Evolutionary conservation across 2,797 vertebrate species (phyloP), one percentile per base, ranked within the genome.

Genomic region (Helarctos malayanus): DNA sequence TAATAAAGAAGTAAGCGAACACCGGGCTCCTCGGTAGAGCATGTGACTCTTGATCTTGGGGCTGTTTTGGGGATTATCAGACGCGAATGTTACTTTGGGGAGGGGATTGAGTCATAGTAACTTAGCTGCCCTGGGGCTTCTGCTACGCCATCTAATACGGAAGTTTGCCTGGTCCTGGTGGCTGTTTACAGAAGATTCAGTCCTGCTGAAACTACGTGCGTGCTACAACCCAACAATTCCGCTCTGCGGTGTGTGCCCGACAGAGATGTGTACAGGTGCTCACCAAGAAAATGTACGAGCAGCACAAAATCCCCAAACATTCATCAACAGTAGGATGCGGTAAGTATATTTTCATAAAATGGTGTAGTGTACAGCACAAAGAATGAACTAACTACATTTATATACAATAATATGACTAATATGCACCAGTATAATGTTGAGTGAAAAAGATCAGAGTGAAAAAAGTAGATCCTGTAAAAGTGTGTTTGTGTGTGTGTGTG

Each of bases 321-420:
- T 96, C 49, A 89, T 68, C 19, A 82, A 7, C 18, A 47, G 11
- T 35, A 63, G 8, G 16, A 29, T 59, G 0, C 0, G 3, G 49
- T 32, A 25, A 15, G 10, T 75, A 27, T 90, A 69, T 65, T 95
- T 83, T n/a, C 29, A 38, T 27, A 83, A 93, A 94, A 82, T 61
- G 3, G 4, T 79, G 83, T 61, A 79, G 23, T 5, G n/a, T 79
- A 38, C 5, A 82, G 10, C 23, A 94, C 13, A 82, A 86, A 23
- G 25, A 47, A 59, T 78, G 54, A 86, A 89, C 14, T 52, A 16
- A 54, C 4, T 35, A 35, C 4, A 63, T n/a, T 35, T 65, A 15
- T 9, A 61, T 7, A 7, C 0, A n/a, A 8, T 19, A 29, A n/a
- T 63, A 27, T 56, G 21, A 45, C 52, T 65, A 78, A 35, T 7